Conservation (phyloP, 2,113 vertebrate genomes). For the Myiozetetes cayanensis region DNA sequence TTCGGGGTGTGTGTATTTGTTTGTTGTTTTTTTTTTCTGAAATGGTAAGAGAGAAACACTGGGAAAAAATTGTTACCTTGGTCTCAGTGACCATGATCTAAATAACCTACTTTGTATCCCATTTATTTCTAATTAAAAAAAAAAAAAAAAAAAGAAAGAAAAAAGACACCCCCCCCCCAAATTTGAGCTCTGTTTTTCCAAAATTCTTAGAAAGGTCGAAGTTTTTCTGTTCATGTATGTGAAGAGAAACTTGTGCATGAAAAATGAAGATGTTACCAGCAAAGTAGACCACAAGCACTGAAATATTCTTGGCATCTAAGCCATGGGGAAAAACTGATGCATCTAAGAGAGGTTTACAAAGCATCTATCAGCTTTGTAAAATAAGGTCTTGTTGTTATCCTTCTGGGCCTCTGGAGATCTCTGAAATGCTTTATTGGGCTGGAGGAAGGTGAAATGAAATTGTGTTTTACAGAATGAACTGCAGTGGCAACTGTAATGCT, state of each 20-base stretch:
- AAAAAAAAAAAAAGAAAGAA: rapidly evolving
- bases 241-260: not conserved
- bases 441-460: constrained; percentile 17
- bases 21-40: not conserved
- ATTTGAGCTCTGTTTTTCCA: not conserved
- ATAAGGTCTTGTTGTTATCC: constrained; percentile 2
- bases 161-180: too few relatives aligned
- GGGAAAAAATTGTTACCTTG: not conserved
- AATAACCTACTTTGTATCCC: not conserved
- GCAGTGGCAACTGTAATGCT: not conserved
- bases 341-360: not conserved
- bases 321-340: not conserved
- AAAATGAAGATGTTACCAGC: constrained; percentile 5
- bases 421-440: not conserved
- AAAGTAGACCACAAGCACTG: not conserved
- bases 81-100: not conserved
- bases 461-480: not conserved
- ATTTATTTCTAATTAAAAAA: not conserved
- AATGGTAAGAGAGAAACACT: not conserved
- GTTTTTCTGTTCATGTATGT: not conserved
- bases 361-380: constrained; percentile 17
- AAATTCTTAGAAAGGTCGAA: not conserved
- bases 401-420: not conserved
- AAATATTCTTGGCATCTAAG: not conserved
- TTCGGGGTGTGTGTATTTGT: not conserved